Base-by-base conservation (phyloP, 2,888 invertebrate genomes). In the Idaea biselata region DNA sequence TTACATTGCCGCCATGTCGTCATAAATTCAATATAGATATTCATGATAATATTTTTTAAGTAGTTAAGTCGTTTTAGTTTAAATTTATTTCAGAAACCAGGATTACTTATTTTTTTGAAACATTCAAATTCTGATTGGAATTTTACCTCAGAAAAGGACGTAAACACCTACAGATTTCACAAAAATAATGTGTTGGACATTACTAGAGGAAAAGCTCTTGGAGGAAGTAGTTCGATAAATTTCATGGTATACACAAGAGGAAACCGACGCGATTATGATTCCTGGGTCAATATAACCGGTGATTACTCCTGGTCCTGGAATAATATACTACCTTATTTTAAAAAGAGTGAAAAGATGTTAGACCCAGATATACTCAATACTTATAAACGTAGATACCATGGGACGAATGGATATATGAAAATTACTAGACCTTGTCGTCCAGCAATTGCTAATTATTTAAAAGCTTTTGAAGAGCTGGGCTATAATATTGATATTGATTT, bases 181-280 rank as follows among this genome's bases (percentile, higher is more conserved):
- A 59, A 58, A 18, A 44, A 55, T 11, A 44, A 55, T 6, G 18
- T 58, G 6, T 54, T 59, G 31, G 63, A 61, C 57, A 18, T 73
- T 65, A 67, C 94, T 16, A 83, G 93, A 18, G 95, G 95, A 0
- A 94, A 94, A 72, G 84, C 93, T 67, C 79, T 94, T 69, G 94
- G 94, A 57, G 94, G 94, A 0, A 84, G 87, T 0, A 93, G 93
- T 18, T 81, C 85, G 0, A 72, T 93, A 6, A 93, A 93, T 72
- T 92, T 86, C 58, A 89, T 93, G 81, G 76, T 92, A 55, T 93
- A 93, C 68, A 80, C 93, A 4, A 83, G 91, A 16, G 94, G 94
- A 0, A 68, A 72, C 0, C 59, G 55, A 25, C 16, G 58, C 14
- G 71, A 71, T 54, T 71, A 67, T 18, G 91, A 93, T 69, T 93